These are phyloP conservation scores for Drosophila nannoptera DNA, from an alignment of 1,140 invertebrate genomes.

Conservation along the genomic window DNA sequence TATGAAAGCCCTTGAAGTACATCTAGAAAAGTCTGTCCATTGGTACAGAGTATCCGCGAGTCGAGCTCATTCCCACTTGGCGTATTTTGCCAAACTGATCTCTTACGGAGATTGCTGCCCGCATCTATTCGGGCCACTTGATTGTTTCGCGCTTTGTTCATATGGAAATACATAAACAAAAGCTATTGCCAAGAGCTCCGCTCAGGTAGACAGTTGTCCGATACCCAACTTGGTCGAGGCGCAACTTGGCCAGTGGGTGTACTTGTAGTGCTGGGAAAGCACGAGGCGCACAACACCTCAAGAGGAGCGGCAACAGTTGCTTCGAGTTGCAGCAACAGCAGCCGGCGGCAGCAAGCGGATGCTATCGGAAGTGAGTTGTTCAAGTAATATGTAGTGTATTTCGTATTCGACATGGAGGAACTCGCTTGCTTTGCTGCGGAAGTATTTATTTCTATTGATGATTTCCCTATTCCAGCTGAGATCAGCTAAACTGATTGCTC, in stretches of 20 bases:
- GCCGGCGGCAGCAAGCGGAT: no score
- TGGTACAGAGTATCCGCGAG: slow-evolving; percentile 3
- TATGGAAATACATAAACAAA: slow-evolving; percentile 27
- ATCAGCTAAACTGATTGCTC: not conserved
- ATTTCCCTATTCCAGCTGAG: not conserved
- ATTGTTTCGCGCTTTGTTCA: slow-evolving; percentile 33
- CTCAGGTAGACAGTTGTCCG: slow-evolving; percentile 19
- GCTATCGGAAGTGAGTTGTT: no score
- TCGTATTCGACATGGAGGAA: not conserved
- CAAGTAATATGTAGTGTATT: not conserved
- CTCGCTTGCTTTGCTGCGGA: not conserved
- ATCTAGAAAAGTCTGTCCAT: no score
- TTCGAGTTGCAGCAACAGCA: slow-evolving; percentile 5
- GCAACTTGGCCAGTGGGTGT: slow-evolving; percentile 33
- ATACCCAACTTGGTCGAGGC: slow-evolving; percentile 9
- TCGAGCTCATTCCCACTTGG: not conserved
- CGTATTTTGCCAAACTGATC: slow-evolving; percentile 20
- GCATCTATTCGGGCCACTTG: slow-evolving; percentile 34
- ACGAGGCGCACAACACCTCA: slow-evolving; percentile 5
- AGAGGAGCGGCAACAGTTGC: slow-evolving; percentile 18
- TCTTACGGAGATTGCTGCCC: slow-evolving; percentile 32
- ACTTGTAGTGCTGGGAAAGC: slow-evolving; percentile 20
- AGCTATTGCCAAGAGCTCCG: slow-evolving; percentile 20
- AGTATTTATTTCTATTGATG: not conserved
- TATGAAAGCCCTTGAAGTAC: no score